Base-by-base conservation (phyloP, 2,113 vertebrate genomes). In the Ceuthmochares aereus region DNA sequence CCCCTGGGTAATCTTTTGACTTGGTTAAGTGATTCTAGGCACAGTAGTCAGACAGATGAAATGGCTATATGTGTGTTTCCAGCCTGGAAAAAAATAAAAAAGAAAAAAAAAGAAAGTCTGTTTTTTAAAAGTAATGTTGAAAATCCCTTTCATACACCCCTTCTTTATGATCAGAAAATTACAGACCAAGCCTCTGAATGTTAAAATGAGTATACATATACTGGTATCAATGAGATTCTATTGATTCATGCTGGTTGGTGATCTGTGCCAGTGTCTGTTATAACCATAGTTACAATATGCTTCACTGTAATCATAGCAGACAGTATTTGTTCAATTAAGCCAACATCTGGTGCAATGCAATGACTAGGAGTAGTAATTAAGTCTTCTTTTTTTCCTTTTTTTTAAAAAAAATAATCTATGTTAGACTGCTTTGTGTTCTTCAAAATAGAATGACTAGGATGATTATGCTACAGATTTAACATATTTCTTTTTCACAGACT, bases 21-120 rank as follows among this genome's bases (percentile, higher is more conserved):
- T 95, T 78, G n/a, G 27, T 27, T 94, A 97, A 98, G 92, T 96
- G 72, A 77, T 80, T 96, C 88, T 97, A 67, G 77, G 68, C 77
- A 89, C 42, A n/a, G 13, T 43, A 42, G 4, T 14, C 11, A 68
- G 27, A 27, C 2, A 7, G 5, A 10, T 87, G 30, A 59, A 81
- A 34, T 63, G 2, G 49, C 25, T 20, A 15, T 14, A 1, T 60
- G 22, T 27, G 32, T 6, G 3, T 49, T 75, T 81, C 19, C 30
- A 91, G 8, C 5, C 20, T 58, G 7, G 7, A 12, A 21, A 42
- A 51, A 25, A 51, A 63, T 37, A 62, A 32, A 55, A 40, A 4
- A n/a, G 40, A 40, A 10, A 9, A 15, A 6, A 7, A 23, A 12
- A 7, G 47, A 27, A 17, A 11, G 26, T 25, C 19, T 8, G 4